Evolutionary conservation across 2,888 invertebrate genomes (phyloP).

Genomic region (Elegia similella): DNA sequence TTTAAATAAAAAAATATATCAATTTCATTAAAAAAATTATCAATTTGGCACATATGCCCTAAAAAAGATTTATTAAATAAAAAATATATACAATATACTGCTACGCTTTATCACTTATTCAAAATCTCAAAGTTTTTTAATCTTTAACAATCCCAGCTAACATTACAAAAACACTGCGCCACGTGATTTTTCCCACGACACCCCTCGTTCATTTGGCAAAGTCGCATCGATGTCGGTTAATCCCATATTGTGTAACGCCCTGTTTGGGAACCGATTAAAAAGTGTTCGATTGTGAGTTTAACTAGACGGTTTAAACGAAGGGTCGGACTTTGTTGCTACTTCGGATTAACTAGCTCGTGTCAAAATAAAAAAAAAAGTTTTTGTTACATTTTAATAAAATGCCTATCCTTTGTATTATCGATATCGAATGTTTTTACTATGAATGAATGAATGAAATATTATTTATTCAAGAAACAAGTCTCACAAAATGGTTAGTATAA

Average conservation of each 20-base stretch:
- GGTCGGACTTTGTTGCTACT: background rate
- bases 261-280: slow-evolving; percentile 17
- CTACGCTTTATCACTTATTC: slow-evolving; percentile 1
- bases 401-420: no score
- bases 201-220: slow-evolving; percentile 4
- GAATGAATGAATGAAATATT: no score
- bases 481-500: no score
- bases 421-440: no score
- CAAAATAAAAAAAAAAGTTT: background rate
- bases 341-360: background rate
- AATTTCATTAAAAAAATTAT: no score
- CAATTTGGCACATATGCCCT: no score
- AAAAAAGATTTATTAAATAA: no score
- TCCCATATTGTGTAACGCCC: slow-evolving; percentile 25
- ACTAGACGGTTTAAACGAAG: background rate
- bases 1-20: no score
- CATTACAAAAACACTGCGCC: slow-evolving; percentile 4
- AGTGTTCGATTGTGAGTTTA: slow-evolving; percentile 12
- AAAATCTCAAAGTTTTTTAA: background rate
- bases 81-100: no score
- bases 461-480: no score
- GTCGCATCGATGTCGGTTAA: slow-evolving; percentile 22
- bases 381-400: no score
- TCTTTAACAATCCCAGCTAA: slow-evolving; percentile 1
- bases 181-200: slow-evolving; percentile 13